Base-by-base conservation (phyloP, 2,888 invertebrate species). In the Drosophila prolongata region DNA sequence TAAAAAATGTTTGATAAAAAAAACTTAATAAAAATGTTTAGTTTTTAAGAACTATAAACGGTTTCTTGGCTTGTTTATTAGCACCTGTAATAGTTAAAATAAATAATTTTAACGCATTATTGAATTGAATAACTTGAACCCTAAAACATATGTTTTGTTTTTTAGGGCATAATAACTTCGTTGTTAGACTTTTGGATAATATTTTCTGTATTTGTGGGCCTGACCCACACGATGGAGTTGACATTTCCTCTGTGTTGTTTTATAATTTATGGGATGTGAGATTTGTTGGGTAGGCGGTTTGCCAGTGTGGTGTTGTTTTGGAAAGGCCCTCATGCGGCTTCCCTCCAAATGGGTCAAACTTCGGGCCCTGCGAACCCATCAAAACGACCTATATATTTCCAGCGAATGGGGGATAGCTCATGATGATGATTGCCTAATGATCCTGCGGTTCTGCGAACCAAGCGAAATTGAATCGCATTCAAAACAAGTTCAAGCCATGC, bases 171-270 rank as follows among this genome's bases (percentile, higher is more conserved):
- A 13, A 4, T 3, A 42, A 11, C 19, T 59, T 59, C 58, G 58
- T 42, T 59, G n/a, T 9, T 1, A 2, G 1, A 1, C 14, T 5
- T 47, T 27, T 4, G 1, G 6, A 44, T 27, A 19, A 40, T 34
- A 54, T 54, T 64, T 66, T 78, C 78, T 79, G 79, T 75, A 81
- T 78, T 76, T 79, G 76, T 76, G 76, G 70, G 69, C 47, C 67
- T 49, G 68, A 81, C 84, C 84, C 81, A 81, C 81, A 78, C 81
- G 83, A 80, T 52, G 59, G 64, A 75, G 73, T 66, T 75, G 54
- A 43, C 59, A 70, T 71, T 65, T 64, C 49, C 53, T 56, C 56
- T 76, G 68, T 71, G 77, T 76, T 75, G 72, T 67, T 49, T 54
- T 55, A 68, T 80, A 75, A 80, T 81, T 80, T 81, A 80, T 75